Conservation (phyloP, 2,113 vertebrate genomes). For the Eidolon helvum region DNA sequence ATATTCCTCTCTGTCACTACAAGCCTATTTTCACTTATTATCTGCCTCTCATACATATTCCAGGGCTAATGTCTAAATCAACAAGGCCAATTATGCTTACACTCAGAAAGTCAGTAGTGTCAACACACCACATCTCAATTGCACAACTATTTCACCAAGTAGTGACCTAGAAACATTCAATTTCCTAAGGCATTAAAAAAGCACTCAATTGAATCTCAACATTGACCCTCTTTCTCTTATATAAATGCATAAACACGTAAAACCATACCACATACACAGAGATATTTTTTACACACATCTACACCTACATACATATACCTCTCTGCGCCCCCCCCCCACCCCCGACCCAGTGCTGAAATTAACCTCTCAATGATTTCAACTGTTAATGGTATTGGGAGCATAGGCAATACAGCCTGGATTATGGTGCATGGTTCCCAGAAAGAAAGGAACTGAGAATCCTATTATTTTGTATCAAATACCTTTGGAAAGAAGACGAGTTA, state of each 20-base stretch:
- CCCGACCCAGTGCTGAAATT: not conserved
- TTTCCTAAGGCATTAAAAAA: not conserved
- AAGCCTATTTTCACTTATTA: not conserved
- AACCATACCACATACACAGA: not conserved
- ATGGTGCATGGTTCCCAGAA: not conserved
- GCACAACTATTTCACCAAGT: not conserved
- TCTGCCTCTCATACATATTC: not conserved
- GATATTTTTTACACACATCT: accelerated
- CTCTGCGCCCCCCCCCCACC: too few relatives aligned
- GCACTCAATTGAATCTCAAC: not conserved
- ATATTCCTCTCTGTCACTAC: not conserved
- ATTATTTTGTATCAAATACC: not conserved
- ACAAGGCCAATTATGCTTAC: not conserved
- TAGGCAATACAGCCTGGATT: not conserved
- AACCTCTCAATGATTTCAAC: not conserved
- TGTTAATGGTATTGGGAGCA: not conserved
- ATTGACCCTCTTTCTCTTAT: not conserved
- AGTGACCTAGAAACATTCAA: not conserved
- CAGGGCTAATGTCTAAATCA: not conserved
- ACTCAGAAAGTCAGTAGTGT: not conserved
- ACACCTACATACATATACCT: not conserved
- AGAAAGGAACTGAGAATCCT: not conserved
- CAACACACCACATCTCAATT: not conserved
- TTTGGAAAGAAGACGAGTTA: not conserved
- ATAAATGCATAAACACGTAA: not conserved